These are phyloP conservation scores for Aethes cnicana DNA, from an alignment of 2,888 invertebrate species.

Conservation along the genomic window DNA sequence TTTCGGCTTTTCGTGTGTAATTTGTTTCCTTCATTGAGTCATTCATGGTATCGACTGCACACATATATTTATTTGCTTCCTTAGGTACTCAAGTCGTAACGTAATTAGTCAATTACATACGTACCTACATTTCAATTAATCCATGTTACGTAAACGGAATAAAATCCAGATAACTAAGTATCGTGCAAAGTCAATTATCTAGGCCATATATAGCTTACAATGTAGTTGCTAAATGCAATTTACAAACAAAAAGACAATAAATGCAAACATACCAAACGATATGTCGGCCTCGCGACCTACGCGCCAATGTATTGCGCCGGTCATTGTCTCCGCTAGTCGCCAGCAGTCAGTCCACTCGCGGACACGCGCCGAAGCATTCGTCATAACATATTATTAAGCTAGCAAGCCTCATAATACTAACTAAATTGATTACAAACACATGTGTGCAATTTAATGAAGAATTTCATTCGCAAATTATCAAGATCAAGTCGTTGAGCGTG, in stretches of 20 bases:
- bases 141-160: conserved; percentile 13
- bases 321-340: conserved; percentile 61
- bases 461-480: conserved; percentile 23
- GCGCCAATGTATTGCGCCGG: conserved; percentile 55
- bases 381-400: conserved; percentile 22
- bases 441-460: conserved; percentile 21
- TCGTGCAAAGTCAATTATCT: conserved; percentile 24
- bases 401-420: conserved; percentile 3
- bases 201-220: conserved; percentile 48
- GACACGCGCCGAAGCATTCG: conserved; percentile 26
- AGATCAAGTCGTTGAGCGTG: conserved; percentile 53
- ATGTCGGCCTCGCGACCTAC: conserved; percentile 69
- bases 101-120: not conserved
- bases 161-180: conserved; percentile 24
- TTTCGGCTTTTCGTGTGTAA: not conserved
- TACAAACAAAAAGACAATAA: conserved; percentile 54
- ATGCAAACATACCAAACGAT: conserved; percentile 52
- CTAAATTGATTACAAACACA: conserved; percentile 15
- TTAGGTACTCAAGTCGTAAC: no score
- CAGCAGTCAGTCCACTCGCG: conserved; percentile 28
- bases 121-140: no score
- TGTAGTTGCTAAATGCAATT: conserved; percentile 65
- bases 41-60: no score
- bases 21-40: not conserved
- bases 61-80: no score